phyloP scores from a whole-genome alignment of 2,113 vertebrate species.

The Sciurus niger region DNA sequence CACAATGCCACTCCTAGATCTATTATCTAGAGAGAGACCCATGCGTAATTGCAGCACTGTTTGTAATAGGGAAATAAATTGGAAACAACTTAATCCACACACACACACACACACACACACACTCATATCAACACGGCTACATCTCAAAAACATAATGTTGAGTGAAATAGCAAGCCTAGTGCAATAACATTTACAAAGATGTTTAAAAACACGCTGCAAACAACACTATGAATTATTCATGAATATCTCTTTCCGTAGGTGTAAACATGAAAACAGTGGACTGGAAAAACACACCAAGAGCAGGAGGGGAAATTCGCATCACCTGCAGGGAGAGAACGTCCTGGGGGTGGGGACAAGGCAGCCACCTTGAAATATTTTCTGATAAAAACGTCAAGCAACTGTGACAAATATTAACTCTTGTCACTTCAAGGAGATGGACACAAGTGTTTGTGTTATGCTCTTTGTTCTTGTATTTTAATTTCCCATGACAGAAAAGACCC shows the following conservation, averaged over 20 bases:
- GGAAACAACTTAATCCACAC: slow-evolving; percentile 49
- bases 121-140: not conserved
- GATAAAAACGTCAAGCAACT: not conserved
- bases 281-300: not conserved
- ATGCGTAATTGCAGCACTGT: slow-evolving; percentile 43
- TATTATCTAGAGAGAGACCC: slow-evolving; percentile 68
- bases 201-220: slow-evolving; percentile 75
- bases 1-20: not conserved
- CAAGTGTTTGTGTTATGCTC: accelerated
- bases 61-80: slow-evolving; percentile 68
- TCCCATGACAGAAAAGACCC: not conserved
- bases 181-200: slow-evolving; percentile 69
- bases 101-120: not conserved
- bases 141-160: slow-evolving; percentile 63
- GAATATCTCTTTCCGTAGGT: slow-evolving; percentile 20
- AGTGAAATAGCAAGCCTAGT: slow-evolving; percentile 51
- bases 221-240: slow-evolving; percentile 76
- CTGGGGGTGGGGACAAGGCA: not conserved
- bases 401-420: accelerated
- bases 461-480: not conserved
- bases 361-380: not conserved
- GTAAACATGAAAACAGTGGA: not conserved
- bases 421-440: accelerated
- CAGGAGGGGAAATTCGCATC: not conserved
- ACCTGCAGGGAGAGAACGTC: accelerated